Conservation (phyloP, 2,888 invertebrate genomes). For the Argyra leucocephala region DNA sequence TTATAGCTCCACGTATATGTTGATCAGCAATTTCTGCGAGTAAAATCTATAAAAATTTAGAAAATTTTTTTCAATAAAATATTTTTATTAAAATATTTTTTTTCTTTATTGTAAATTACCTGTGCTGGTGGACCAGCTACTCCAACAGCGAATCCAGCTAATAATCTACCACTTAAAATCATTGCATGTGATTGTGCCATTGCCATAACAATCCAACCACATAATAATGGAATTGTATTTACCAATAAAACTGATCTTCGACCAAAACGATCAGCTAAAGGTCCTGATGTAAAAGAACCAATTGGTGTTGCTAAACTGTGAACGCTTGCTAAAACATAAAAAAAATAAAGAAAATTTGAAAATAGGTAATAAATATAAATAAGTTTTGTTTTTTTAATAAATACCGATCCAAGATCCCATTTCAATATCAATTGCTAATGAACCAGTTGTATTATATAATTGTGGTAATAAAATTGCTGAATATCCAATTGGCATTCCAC, state of each 20-base stretch:
- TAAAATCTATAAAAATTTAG: conserved; percentile 52
- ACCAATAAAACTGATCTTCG: conserved; percentile 56
- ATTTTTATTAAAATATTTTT: too few relatives aligned
- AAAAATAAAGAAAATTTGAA: neutral
- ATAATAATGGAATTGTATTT: conserved; percentile 54
- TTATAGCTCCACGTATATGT: conserved; percentile 56
- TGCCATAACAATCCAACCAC: conserved; percentile 61
- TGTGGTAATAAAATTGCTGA: conserved; percentile 70
- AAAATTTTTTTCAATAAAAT: too few relatives aligned
- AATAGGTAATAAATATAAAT: neutral
- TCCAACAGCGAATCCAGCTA: conserved; percentile 65
- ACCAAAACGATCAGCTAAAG: conserved; percentile 61
- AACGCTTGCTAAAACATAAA: conserved; percentile 53
- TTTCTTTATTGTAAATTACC: conserved; percentile 49
- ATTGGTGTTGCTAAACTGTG: conserved; percentile 69
- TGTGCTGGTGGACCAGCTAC: conserved; percentile 64
- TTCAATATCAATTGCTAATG: conserved; percentile 55
- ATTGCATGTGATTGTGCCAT: conserved; percentile 49
- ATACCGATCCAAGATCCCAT: conserved; percentile 65
- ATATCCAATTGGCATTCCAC: conserved; percentile 67
- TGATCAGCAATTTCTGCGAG: conserved; percentile 69
- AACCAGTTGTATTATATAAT: conserved; percentile 50
- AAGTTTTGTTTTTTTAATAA: conserved; percentile 15
- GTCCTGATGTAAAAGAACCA: conserved; percentile 62
- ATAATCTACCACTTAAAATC: conserved; percentile 55